A percentile compares a stretch with the other conserved stretches of the same genome.
These are phyloP conservation scores for Centropus unirufus DNA, from an alignment of 2,113 vertebrate genomes.

Conservation along the genomic window DNA sequence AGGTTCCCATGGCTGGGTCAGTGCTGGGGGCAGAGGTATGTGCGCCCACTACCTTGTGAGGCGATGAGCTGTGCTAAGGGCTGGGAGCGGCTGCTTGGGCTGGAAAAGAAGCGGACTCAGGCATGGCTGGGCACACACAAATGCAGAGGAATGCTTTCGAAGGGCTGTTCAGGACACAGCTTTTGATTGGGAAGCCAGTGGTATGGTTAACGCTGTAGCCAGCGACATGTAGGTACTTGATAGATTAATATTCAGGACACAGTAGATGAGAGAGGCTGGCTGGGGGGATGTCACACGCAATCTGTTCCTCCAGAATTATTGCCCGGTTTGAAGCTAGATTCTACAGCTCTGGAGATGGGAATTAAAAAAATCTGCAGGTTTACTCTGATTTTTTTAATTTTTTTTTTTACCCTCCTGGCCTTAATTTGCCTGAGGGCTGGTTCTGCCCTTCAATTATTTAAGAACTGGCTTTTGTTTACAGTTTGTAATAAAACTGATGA, in stretches of 20 bases:
- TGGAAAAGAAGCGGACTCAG: neutral
- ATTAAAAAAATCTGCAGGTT: neutral
- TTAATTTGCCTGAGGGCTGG: slow-evolving; percentile 55
- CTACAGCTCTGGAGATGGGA: neutral
- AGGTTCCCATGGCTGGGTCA: neutral
- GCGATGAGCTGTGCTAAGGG: neutral
- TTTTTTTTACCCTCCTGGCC: neutral
- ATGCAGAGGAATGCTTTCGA: neutral
- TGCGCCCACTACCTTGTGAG: neutral
- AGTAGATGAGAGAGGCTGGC: slow-evolving; percentile 26
- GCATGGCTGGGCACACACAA: neutral
- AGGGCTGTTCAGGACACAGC: neutral
- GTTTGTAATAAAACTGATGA: slow-evolving; percentile 72
- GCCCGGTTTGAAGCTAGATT: slow-evolving; percentile 18
- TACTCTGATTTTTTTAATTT: slow-evolving; percentile 30
- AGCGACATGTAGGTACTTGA: neutral
- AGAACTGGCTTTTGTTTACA: slow-evolving; percentile 73
- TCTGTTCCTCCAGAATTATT: slow-evolving; percentile 45
- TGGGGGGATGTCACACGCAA: slow-evolving; percentile 32
- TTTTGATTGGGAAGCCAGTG: neutral
- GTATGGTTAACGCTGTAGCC: neutral
- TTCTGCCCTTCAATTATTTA: slow-evolving; percentile 72
- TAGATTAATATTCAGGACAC: slow-evolving; percentile 66
- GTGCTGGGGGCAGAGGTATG: neutral
- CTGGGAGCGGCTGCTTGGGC: neutral